phyloP scores from a whole-genome alignment of 1,140 invertebrate genomes.

The Globodera ellingtonae region DNA sequence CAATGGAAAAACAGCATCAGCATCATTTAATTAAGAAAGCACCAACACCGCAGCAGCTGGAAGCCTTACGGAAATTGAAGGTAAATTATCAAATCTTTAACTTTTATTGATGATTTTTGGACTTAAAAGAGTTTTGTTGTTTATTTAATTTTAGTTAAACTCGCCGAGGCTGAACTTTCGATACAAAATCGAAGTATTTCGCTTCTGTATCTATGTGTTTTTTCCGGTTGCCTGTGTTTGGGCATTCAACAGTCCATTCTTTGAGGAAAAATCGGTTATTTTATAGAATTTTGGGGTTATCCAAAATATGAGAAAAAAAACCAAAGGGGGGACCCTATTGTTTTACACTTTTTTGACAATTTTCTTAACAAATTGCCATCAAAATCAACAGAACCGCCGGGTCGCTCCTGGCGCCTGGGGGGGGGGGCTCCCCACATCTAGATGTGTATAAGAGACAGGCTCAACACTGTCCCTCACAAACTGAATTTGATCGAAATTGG shows the following conservation, averaged over 20 bases:
- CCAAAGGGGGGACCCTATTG: too few species aligned
- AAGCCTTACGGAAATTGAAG: neutral
- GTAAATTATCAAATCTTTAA: neutral
- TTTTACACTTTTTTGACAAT: too few species aligned
- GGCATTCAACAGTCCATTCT: constrained; percentile 16
- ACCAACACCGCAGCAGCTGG: neutral
- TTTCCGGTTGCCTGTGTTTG: constrained; percentile 15
- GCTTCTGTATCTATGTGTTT: constrained; percentile 10
- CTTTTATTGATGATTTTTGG: neutral
- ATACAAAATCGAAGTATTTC: neutral
- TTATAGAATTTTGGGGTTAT: neutral
- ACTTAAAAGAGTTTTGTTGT: neutral
- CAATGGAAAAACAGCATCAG: neutral
- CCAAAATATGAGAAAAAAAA: too few species aligned
- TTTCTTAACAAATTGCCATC: too few species aligned
- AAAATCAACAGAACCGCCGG: too few species aligned
- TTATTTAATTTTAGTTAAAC: neutral
- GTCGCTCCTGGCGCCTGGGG: too few species aligned
- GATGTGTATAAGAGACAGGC: too few species aligned
- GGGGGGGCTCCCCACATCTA: too few species aligned
- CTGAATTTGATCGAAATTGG: constrained; percentile 44
- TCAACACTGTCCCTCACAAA: constrained; percentile 68
- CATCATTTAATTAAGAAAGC: neutral
- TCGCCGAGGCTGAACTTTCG: neutral
- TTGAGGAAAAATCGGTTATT: constrained; percentile 13